These are phyloP conservation scores for Euwallacea similis DNA, from an alignment of 1,140 invertebrate genomes.

Conservation along the genomic window DNA sequence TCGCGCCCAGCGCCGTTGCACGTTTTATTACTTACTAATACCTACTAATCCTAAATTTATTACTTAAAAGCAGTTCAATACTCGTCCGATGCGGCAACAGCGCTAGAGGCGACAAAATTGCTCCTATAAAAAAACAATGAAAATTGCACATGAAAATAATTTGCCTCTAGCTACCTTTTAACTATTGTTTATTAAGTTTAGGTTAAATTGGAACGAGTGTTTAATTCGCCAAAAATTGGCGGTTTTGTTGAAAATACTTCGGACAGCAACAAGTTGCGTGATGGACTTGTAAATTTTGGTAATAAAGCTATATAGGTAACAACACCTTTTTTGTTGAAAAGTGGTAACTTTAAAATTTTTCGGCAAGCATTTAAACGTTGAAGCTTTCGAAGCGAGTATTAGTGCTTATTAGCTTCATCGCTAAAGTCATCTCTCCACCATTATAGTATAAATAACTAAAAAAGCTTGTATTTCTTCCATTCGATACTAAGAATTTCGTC, in stretches of 20 bases:
- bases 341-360: conserved; percentile 1
- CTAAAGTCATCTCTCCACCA: conserved; percentile 14
- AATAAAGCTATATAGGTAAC: conserved; percentile 3
- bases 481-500: too few species aligned
- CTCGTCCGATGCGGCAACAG: conserved; percentile 22
- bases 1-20: background rate
- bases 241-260: conserved; percentile 14
- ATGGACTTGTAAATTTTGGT: conserved; percentile 1
- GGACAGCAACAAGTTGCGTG: conserved; percentile 26
- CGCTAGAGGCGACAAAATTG: conserved; percentile 5
- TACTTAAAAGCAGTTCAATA: conserved; percentile 34
- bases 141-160: conserved; percentile 32
- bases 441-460: conserved; percentile 16
- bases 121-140: conserved; percentile 34
- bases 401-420: too few species aligned
- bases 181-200: background rate
- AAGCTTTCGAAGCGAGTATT: background rate
- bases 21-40: conserved; percentile 6
- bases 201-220: background rate
- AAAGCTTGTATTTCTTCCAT: background rate
- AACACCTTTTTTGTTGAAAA: background rate
- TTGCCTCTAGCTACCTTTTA: background rate
- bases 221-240: background rate
- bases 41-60: conserved; percentile 23
- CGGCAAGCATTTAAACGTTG: conserved; percentile 18